A percentile compares a stretch with the other conserved stretches of the same genome.
phyloP scores from a whole-genome alignment of 2,888 invertebrate genomes.

The Caenorhabditis zanzibari region DNA sequence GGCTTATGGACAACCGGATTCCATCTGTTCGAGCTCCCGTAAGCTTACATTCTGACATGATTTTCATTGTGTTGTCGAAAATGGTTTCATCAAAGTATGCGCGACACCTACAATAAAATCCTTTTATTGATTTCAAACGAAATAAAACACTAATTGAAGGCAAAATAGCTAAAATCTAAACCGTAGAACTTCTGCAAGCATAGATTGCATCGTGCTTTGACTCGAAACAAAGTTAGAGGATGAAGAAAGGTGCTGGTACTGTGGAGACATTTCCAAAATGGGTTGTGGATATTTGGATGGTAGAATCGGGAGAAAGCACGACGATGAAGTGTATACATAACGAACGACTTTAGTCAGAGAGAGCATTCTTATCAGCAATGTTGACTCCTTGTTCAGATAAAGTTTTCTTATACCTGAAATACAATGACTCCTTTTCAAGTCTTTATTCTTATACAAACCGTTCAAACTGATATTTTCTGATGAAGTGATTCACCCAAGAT shows the following conservation, averaged over 20 bases:
- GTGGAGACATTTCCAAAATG: conserved; percentile 38
- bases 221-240: not conserved
- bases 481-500: conserved; percentile 79
- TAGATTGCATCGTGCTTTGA: not conserved
- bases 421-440: not conserved
- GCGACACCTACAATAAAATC: conserved; percentile 38
- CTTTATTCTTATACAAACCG: conserved; percentile 42
- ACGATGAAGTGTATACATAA: not conserved
- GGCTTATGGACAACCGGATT: conserved; percentile 4
- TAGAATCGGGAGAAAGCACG: not conserved
- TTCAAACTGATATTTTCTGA: conserved; percentile 80
- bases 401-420: conserved; percentile 76
- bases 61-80: conserved; percentile 24
- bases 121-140: not conserved
- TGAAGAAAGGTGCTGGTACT: conserved; percentile 24
- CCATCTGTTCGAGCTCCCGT: conserved; percentile 19
- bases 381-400: conserved; percentile 76
- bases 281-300: conserved; percentile 8
- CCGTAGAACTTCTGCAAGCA: conserved; percentile 62
- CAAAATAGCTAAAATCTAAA: conserved; percentile 24
- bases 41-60: not conserved
- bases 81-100: conserved; percentile 43
- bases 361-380: conserved; percentile 76
- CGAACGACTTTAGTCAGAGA: conserved; percentile 48
- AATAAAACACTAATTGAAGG: not conserved